Evolutionary conservation across 2,797 vertebrate species (phyloP).

Genomic region (Siniperca obscura): DNA sequence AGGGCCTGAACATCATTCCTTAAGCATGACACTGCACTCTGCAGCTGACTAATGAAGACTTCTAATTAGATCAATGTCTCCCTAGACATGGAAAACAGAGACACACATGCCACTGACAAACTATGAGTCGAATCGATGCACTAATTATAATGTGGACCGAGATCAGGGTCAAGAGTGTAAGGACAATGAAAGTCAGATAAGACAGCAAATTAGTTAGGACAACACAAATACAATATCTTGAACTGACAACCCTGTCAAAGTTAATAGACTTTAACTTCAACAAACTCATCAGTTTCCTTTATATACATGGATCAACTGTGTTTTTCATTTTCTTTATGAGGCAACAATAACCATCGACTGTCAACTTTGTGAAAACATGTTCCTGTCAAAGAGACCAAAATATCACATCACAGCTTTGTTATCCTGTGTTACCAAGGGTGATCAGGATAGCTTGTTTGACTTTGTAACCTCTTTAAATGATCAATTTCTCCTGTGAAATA

Average conservation of each 20-base stretch:
- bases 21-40: constrained; percentile 78
- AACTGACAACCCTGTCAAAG: background rate
- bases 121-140: constrained; percentile 73
- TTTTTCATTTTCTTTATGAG: background rate
- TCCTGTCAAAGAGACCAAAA: constrained; percentile 14
- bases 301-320: background rate
- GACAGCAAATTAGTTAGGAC: constrained; percentile 49
- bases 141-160: constrained; percentile 67
- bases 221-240: constrained; percentile 40
- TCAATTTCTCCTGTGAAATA: constrained; percentile 4
- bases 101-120: constrained; percentile 69
- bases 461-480: background rate
- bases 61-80: constrained; percentile 82
- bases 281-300: background rate
- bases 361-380: background rate
- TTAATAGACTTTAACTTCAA: background rate
- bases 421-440: constrained; percentile 12
- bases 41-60: constrained; percentile 81
- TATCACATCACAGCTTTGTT: constrained; percentile 10
- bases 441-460: constrained; percentile 11
- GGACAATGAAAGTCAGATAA: constrained; percentile 69
- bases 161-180: constrained; percentile 67
- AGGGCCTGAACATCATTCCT: constrained; percentile 74
- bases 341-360: background rate
- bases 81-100: constrained; percentile 75